Evolutionary conservation across 2,888 invertebrate genomes (phyloP), one percentile per base, ranked within the genome.

Genomic region (Mallateleia sp.): DNA sequence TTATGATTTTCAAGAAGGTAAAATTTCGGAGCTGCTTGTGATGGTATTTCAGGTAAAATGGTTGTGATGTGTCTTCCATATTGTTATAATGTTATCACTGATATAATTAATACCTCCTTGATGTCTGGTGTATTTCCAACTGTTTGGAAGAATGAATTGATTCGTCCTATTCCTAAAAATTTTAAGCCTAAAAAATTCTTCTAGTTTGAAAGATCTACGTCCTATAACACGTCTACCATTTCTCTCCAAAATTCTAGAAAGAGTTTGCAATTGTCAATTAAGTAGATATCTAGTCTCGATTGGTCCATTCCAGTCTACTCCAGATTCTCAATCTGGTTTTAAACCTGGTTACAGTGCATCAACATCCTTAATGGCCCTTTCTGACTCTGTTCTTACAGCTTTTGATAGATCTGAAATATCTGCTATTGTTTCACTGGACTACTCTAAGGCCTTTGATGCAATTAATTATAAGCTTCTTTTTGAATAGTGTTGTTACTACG

Each of bases 301-400:
- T n/a, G n/a, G n/a, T n/a, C n/a, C n/a, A n/a, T n/a, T n/a, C n/a
- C n/a, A n/a, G n/a, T n/a, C n/a, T n/a, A n/a, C n/a, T n/a, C n/a
- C n/a, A n/a, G n/a, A n/a, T n/a, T 32, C 52, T 20, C 67, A 67
- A 50, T 67, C 67, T 9, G 52, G 67, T 20, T 67, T 67, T 34
- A n/a, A 28, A 1, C 8, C 18, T 1, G 52, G 67, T 24, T 67
- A 32, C 38, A 69, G 69, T n/a, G 6, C 69, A 14, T 24, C 69
- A 8, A 69, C 54, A 2, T 52, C 69, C 1, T 14, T 69, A 15
- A 18, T 54, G 4, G 2, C n/a, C 24, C 22, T 69, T 5, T 54
- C 54, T 11, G 32, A 69, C 22, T 2, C 3, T 9, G n/a, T 54
- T 14, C 54, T 69, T n/a, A 7, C 11, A 5, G 69, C 54, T n/a